A percentile compares a stretch with the other conserved stretches of the same genome.
Conservation (phyloP, 2,797 vertebrate genomes). For the Enteromius argenteus region DNA sequence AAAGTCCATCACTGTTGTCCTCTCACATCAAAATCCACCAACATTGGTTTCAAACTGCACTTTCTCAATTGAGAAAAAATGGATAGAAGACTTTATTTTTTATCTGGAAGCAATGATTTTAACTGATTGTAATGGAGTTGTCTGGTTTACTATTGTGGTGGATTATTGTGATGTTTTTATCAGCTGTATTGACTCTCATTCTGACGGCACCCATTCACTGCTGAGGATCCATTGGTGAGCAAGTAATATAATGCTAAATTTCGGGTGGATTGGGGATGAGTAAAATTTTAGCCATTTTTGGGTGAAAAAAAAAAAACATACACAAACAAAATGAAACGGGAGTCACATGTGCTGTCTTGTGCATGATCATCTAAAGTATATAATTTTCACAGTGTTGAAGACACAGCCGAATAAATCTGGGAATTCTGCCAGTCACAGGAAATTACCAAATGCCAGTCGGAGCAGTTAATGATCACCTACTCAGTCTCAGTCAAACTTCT, state of each 20-base stretch:
- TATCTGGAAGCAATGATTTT: not conserved
- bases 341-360: not conserved
- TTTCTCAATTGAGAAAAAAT: not conserved
- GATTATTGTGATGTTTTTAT: not conserved
- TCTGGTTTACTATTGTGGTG: not conserved
- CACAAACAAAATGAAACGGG: no score
- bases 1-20: not conserved
- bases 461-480: constrained; percentile 32
- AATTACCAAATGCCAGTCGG: constrained; percentile 20
- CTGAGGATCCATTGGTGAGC: not conserved
- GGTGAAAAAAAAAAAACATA: not conserved
- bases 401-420: constrained; percentile 3
- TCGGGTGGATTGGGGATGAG: not conserved
- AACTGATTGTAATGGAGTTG: not conserved
- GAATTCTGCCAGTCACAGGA: constrained; percentile 39
- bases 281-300: not conserved
- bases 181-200: not conserved
- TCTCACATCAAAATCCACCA: not conserved
- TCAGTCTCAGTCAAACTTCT: constrained; percentile 23
- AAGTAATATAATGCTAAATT: not conserved
- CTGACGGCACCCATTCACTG: not conserved
- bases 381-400: not conserved
- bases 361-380: not conserved
- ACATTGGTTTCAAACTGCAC: not conserved
- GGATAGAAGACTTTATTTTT: not conserved